These are phyloP conservation scores for Drosophila neotestacea DNA, from an alignment of 2,888 invertebrate species.

Conservation along the genomic window DNA sequence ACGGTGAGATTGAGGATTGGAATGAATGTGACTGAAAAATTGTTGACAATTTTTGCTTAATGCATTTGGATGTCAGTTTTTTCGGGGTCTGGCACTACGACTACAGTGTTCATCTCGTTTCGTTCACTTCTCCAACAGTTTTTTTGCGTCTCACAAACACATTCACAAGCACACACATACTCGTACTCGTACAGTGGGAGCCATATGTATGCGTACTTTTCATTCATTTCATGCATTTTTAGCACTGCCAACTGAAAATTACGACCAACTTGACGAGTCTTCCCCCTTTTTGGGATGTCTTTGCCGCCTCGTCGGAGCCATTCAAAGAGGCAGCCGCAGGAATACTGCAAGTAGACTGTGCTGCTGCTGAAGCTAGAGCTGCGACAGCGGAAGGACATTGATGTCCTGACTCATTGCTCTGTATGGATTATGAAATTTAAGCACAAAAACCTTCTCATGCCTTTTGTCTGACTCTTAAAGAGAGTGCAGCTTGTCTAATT, in stretches of 20 bases:
- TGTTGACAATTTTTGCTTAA: constrained; percentile 81
- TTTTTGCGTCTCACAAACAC: constrained; percentile 66
- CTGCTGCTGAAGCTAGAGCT: constrained; percentile 23
- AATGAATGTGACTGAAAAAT: constrained; percentile 65
- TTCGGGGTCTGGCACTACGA: constrained; percentile 36
- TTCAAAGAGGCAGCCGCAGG: constrained; percentile 54
- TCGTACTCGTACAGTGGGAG: constrained; percentile 31
- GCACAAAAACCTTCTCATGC: constrained; percentile 65
- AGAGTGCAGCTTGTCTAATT: constrained; percentile 31
- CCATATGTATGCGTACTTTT: constrained; percentile 49
- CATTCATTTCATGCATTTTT: constrained; percentile 72
- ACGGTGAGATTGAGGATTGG: background rate
- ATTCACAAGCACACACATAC: constrained; percentile 17
- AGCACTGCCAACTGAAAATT: constrained; percentile 58
- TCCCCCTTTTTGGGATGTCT: constrained; percentile 38
- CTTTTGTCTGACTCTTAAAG: constrained; percentile 49
- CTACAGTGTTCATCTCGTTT: constrained; percentile 30
- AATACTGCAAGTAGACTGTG: constrained; percentile 6
- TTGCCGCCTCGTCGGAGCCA: constrained; percentile 75
- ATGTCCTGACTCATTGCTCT: constrained; percentile 70
- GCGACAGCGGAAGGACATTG: constrained; percentile 42
- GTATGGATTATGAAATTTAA: constrained; percentile 80
- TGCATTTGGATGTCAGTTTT: constrained; percentile 74
- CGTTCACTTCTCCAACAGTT: constrained; percentile 41
- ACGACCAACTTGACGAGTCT: constrained; percentile 59